Percentiles rank a stretch among this genome's conserved stretches.
phyloP scores from a whole-genome alignment of 2,113 vertebrate genomes.

The Camelus bactrianus region DNA sequence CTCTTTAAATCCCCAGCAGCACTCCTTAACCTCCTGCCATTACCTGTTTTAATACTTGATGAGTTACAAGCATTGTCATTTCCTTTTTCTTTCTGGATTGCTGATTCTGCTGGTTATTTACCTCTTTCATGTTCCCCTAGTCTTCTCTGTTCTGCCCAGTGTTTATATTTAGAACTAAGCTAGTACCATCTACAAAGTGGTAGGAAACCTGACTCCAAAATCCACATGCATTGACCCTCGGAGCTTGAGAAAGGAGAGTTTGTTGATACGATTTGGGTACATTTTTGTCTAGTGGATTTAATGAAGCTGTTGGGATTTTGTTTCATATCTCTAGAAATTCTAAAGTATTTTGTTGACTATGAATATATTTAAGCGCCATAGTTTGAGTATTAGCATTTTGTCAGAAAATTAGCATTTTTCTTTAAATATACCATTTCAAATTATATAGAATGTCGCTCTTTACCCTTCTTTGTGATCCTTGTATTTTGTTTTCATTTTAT shows the following conservation, averaged over 20 bases:
- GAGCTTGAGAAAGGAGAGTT: background rate
- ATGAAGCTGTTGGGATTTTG: background rate
- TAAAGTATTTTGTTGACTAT: conserved; percentile 18
- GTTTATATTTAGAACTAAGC: conserved; percentile 27
- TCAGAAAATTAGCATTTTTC: conserved; percentile 37
- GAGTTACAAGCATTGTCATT: background rate
- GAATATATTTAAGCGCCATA: background rate
- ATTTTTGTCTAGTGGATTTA: background rate
- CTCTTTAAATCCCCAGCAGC: background rate
- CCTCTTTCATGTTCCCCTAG: background rate
- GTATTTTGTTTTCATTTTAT: conserved; percentile 45
- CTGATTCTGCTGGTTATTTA: background rate
- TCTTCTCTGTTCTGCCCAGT: background rate
- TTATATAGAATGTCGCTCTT: background rate
- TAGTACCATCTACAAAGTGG: background rate
- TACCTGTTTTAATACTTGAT: background rate
- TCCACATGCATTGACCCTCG: background rate
- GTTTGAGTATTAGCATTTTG: conserved; percentile 9
- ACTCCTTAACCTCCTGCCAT: background rate
- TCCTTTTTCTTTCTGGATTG: background rate
- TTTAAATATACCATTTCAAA: background rate
- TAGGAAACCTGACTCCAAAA: background rate
- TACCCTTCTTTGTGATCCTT: background rate
- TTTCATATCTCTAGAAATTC: conserved; percentile 20
- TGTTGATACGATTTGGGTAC: background rate